These are phyloP conservation scores for Ranitomeya variabilis DNA, from an alignment of 2,113 vertebrate species.

Conservation along the genomic window DNA sequence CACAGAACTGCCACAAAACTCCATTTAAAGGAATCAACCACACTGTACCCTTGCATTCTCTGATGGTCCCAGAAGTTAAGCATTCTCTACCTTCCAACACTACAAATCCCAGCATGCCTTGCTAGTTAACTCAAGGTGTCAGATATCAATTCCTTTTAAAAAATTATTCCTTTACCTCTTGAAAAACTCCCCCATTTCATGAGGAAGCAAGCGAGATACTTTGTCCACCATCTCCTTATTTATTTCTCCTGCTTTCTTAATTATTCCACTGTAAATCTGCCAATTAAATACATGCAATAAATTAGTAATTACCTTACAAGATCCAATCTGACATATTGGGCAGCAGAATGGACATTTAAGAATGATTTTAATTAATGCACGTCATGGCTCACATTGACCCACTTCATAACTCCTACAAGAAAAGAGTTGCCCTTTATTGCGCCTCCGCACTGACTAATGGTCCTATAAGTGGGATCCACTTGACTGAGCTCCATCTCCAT, in stretches of 20 bases:
- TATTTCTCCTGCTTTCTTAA: constrained; percentile 67
- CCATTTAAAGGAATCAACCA: no score
- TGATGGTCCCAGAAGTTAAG: no score
- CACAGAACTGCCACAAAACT: no score
- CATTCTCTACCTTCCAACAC: no score
- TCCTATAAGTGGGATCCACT: not conserved
- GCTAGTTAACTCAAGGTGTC: not conserved
- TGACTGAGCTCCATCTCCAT: not conserved
- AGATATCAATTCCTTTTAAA: not conserved
- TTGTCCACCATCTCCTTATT: constrained; percentile 60
- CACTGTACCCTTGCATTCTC: no score
- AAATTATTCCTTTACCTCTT: constrained; percentile 69
- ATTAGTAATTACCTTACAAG: not conserved
- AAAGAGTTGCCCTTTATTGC: not conserved
- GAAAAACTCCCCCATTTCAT: constrained; percentile 74
- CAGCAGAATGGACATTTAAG: not conserved
- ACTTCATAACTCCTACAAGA: not conserved
- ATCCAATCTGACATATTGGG: not conserved
- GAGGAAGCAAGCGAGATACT: constrained; percentile 64
- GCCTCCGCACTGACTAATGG: not conserved
- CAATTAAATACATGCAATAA: not conserved
- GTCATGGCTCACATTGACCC: not conserved
- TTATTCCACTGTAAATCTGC: constrained; percentile 72
- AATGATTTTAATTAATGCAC: not conserved
- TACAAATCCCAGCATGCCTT: not conserved